Evolutionary conservation across 2,113 vertebrate species (phyloP), one percentile per base, ranked within the genome.

Genomic region (Atrichornis clamosus): DNA sequence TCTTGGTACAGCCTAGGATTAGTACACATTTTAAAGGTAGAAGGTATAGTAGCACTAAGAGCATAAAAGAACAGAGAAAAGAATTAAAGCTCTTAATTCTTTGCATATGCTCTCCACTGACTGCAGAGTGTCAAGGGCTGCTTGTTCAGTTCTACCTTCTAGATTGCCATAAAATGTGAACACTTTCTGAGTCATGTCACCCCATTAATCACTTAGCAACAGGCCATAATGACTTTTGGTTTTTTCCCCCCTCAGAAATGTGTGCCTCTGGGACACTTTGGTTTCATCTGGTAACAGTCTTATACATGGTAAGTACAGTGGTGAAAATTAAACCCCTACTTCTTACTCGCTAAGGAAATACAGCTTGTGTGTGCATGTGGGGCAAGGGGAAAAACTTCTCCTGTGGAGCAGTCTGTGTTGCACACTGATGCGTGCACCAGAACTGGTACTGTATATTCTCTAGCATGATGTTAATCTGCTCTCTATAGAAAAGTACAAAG

Each of bases 261-360:
- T 99, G 60, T 99, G 99, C 96, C 97, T 99, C 87, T 99, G 99
- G 99, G 99, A 99, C 76, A 99, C 98, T 63, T 97, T 99, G 92
- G 97, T 99, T 97, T 99, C 99, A 67, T 98, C 99, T 19, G 97
- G 97, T 94, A 99, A 99, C 96, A 98, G 96, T 95, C 98, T 99
- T 96, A 97, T 99, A 79, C 99, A 99, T 10, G 98, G 99, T 99
- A 97, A 97, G 98, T 94, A 35, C n/a, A 60, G 26, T 39, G 39
- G 24, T 49, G 64, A 68, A 84, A 93, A 73, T 62, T 11, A 50
- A 70, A 78, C 32, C 17, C 81, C 49, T 56, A 0, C 46, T 69
- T 55, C 20, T 68, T 78, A 14, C 15, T 69, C 68, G 19, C 1
- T 65, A 32, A 53, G 23, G 37, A 81, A 84, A 37, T 26, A 22